Conservation (phyloP, 2,888 invertebrate genomes). For the Ommatoiulus sabulosus region DNA sequence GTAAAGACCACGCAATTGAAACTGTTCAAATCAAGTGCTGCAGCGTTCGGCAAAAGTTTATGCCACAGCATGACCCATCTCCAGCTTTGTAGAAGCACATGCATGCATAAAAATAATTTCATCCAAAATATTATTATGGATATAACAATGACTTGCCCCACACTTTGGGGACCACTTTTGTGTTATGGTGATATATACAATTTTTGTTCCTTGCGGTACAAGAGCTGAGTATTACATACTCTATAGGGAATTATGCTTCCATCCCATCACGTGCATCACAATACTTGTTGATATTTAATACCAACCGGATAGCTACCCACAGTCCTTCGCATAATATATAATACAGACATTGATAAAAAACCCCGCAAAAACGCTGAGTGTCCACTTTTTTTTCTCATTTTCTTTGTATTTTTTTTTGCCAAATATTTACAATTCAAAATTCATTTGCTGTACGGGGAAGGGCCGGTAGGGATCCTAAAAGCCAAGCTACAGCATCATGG, state of each 20-base stretch:
- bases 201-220: constrained; percentile 16
- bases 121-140: constrained; percentile 54
- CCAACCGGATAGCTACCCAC: constrained; percentile 26
- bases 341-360: constrained; percentile 5
- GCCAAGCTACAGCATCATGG: background rate
- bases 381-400: background rate
- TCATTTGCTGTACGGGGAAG: background rate
- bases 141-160: constrained; percentile 38
- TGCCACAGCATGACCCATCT: too few species aligned
- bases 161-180: background rate
- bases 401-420: background rate
- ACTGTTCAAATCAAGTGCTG: background rate
- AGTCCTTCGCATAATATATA: constrained; percentile 13
- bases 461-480: background rate
- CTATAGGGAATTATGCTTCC: constrained; percentile 51
- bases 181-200: constrained; percentile 39
- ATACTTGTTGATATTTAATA: constrained; percentile 54
- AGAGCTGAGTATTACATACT: constrained; percentile 54
- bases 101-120: constrained; percentile 56
- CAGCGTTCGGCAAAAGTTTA: too few species aligned
- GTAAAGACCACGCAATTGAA: background rate
- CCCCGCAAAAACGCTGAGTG: constrained; percentile 1
- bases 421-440: background rate
- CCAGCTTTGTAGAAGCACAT: constrained; percentile 31
- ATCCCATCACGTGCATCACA: constrained; percentile 33